A percentile compares a stretch with the other conserved stretches of the same genome.
Evolutionary conservation across 2,797 vertebrate species (phyloP).

Genomic region (Sibirionetta formosa): DNA sequence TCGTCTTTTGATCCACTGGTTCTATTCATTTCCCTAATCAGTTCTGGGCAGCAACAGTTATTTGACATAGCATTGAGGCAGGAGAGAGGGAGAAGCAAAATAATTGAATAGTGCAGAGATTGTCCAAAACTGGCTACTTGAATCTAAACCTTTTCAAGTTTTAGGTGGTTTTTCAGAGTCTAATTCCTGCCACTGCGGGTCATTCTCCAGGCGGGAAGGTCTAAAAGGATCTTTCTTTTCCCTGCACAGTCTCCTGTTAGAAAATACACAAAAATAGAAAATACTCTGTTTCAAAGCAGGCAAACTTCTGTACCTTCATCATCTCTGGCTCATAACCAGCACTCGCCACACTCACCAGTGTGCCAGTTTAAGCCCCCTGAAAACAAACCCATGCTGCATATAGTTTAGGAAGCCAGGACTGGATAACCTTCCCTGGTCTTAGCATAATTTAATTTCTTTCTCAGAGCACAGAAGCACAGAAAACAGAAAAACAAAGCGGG

Average conservation of each 20-base stretch:
- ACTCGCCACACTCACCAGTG: rapidly evolving
- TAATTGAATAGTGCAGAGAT: neutral
- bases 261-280: neutral
- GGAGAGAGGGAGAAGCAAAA: neutral
- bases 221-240: neutral
- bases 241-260: neutral
- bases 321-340: neutral
- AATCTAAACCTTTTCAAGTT: slow-evolving; percentile 8
- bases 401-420: neutral
- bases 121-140: neutral
- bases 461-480: slow-evolving; percentile 35
- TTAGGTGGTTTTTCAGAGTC: neutral
- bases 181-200: neutral
- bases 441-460: slow-evolving; percentile 73
- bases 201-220: neutral
- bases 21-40: neutral
- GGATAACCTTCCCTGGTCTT: neutral
- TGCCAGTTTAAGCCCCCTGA: neutral
- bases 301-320: neutral
- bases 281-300: neutral
- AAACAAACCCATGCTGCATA: neutral
- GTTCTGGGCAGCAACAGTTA: slow-evolving; percentile 22
- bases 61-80: neutral
- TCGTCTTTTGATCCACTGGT: slow-evolving; percentile 48
- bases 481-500: slow-evolving; percentile 58